Percentiles rank a stretch among this genome's conserved stretches.
phyloP scores from a whole-genome alignment of 2,113 vertebrate genomes.

The Callocephalon fimbriatum region DNA sequence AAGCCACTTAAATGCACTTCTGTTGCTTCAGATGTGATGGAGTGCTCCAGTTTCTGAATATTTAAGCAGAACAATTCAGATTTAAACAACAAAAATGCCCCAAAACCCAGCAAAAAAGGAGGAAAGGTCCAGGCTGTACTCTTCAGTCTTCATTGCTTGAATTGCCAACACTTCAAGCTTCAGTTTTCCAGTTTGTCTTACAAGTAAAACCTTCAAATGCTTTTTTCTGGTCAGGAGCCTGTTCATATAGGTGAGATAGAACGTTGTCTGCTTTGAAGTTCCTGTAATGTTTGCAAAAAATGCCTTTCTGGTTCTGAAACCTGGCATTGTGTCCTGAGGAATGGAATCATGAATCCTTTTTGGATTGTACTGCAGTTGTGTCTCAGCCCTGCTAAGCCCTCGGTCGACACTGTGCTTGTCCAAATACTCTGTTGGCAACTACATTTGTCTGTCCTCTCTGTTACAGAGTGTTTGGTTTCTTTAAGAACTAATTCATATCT shows the following conservation, averaged over 20 bases:
- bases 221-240: constrained; percentile 29
- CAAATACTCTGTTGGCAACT: background rate
- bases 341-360: background rate
- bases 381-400: background rate
- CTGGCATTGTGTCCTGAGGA: background rate
- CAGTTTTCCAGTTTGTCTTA: constrained; percentile 3
- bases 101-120: background rate
- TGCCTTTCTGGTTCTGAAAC: background rate
- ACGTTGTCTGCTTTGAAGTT: constrained; percentile 10
- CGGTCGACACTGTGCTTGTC: background rate
- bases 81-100: background rate
- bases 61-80: background rate
- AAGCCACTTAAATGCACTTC: background rate
- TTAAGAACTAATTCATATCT: background rate
- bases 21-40: background rate
- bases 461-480: background rate
- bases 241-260: constrained; percentile 2
- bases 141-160: background rate
- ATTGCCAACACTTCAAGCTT: background rate
- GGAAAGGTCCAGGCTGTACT: background rate
- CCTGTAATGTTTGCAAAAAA: background rate
- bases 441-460: background rate
- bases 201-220: background rate
- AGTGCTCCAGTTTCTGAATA: background rate
- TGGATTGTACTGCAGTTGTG: background rate